Base-by-base conservation (phyloP, 2,113 vertebrate species). In the Mobula hypostoma region DNA sequence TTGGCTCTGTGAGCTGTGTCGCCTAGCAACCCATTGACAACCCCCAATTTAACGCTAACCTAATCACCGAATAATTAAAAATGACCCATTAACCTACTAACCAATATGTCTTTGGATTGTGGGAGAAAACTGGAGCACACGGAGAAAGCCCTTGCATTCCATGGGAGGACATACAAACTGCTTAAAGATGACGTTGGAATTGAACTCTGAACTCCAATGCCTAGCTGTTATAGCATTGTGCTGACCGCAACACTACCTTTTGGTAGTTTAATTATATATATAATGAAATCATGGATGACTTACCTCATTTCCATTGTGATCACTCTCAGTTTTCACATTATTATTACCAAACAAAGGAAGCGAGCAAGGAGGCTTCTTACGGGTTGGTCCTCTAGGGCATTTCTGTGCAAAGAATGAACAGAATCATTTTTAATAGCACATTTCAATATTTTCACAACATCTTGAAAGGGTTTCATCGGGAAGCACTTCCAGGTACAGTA, bases 321-420 rank as follows among this genome's bases (percentile, higher is more conserved):
- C 96, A 94, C 95, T 95, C 93, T 97, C 97, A 27, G 94, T 94
- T 95, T 96, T 87, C 56, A 24, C 27, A 21, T 56, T 14, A 74
- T 29, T 95, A 94, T 95, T 92, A 94, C 68, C 68, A 74, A 95
- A 95, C 94, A 98, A 76, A 14, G 96, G 96, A 92, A 98, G 97
- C 61, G 97, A 97, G 94, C 97, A 97, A 94, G 97, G 97, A 0
- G 97, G 97, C 95, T 97, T 98, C 95, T 97, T 97, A 95, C 97
- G 95, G 78, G 95, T 94, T 95, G 97, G 96, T 78, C 97, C 97
- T 95, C 94, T 95, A 94, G 95, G 94, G 94, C 96, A 96, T 85
- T 96, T 96, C 97, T 98, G 94, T 96, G 61, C 29, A 95, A 95
- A 95, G 94, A 95, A 95, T 68, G 15, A 95, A 96, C 94, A 96